A percentile compares a stretch with the other conserved stretches of the same genome.
phyloP scores from a whole-genome alignment of 2,797 vertebrate genomes.

The Sebastes reedi region DNA sequence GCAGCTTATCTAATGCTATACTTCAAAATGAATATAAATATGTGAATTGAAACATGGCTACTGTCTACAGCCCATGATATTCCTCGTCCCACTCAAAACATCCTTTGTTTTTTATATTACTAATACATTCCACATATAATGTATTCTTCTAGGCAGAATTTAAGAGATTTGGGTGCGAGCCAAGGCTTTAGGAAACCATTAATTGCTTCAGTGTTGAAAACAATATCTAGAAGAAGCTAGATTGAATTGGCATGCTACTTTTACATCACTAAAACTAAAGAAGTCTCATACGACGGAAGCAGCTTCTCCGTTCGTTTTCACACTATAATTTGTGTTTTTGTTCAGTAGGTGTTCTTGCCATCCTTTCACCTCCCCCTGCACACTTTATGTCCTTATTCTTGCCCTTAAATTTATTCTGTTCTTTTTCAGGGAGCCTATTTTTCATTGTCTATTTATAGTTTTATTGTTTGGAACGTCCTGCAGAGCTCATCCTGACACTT shows the following conservation, averaged over 20 bases:
- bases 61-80: not conserved
- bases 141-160: not conserved
- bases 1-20: too few species aligned
- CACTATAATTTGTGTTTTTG: slow-evolving; percentile 13
- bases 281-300: not conserved
- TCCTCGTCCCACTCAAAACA: not conserved
- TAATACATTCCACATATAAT: not conserved
- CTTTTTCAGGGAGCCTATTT: not conserved
- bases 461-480: not conserved
- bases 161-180: not conserved
- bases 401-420: not conserved
- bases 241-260: slow-evolving; percentile 12
- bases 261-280: slow-evolving; percentile 12
- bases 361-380: not conserved
- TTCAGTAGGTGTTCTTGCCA: not conserved
- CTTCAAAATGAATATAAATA: too few species aligned
- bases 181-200: not conserved
- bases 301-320: slow-evolving; percentile 15
- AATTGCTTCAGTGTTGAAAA: not conserved
- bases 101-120: not conserved
- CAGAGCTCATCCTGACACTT: slow-evolving; percentile 12
- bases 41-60: too few species aligned
- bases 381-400: not conserved
- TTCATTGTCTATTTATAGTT: slow-evolving; percentile 2
- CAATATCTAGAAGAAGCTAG: not conserved